Conservation (phyloP, 2,888 invertebrate species). For the Meiosimyza platycephala region DNA sequence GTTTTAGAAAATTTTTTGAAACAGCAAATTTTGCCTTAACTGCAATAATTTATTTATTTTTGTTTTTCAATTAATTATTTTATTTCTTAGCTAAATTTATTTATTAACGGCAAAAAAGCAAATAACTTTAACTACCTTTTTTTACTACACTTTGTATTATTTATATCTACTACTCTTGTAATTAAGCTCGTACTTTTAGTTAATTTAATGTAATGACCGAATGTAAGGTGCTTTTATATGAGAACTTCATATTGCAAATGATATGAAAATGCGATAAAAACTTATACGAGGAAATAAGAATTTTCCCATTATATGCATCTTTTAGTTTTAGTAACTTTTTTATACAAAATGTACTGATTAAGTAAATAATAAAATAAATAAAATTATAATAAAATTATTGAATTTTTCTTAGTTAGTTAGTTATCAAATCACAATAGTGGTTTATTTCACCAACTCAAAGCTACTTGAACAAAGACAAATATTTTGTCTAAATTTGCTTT, state of each 20-base stretch:
- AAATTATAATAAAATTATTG: conserved; percentile 32
- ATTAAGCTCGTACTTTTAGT: neutral
- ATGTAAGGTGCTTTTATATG: conserved; percentile 40
- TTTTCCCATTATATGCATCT: conserved; percentile 46
- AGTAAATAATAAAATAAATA: conserved; percentile 58
- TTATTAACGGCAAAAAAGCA: conserved; percentile 30
- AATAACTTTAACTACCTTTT: neutral
- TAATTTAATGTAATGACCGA: conserved; percentile 34
- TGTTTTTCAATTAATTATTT: conserved; percentile 28
- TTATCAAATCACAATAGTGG: too few species aligned
- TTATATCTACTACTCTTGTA: conserved; percentile 4
- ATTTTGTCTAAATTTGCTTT: too few species aligned
- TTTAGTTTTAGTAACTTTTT: conserved; percentile 45
- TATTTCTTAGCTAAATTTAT: conserved; percentile 36
- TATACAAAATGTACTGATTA: conserved; percentile 64
- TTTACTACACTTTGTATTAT: conserved; percentile 15
- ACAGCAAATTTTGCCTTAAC: neutral
- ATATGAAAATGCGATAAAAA: neutral
- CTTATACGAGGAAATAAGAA: conserved; percentile 19
- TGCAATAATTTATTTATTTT: conserved; percentile 9
- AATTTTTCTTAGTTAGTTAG: too few species aligned
- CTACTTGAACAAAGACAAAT: too few species aligned
- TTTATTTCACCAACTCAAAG: too few species aligned
- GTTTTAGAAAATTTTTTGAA: conserved; percentile 47
- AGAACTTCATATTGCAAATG: conserved; percentile 9